Conservation (phyloP, 2,888 invertebrate genomes). For the Sussaba pulchella region DNA sequence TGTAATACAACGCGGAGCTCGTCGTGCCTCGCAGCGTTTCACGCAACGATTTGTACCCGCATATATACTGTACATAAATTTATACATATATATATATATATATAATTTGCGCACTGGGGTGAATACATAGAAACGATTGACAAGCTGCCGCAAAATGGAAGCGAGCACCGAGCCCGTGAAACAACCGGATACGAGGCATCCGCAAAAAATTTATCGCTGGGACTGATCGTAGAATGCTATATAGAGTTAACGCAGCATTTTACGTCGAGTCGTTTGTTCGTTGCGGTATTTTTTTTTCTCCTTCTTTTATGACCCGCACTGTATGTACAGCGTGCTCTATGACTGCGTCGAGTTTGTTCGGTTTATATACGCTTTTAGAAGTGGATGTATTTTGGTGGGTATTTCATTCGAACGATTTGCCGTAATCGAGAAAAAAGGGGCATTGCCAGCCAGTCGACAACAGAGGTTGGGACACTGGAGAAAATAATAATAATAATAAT, state of each 20-base stretch:
- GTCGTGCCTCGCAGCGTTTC: slow-evolving; percentile 39
- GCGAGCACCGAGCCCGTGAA: slow-evolving; percentile 77
- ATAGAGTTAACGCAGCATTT: slow-evolving; percentile 45
- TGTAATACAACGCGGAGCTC: slow-evolving; percentile 20
- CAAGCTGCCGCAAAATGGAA: slow-evolving; percentile 69
- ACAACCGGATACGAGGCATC: slow-evolving; percentile 83
- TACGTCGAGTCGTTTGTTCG: slow-evolving; percentile 33
- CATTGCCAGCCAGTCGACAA: not conserved
- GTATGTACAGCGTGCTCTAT: slow-evolving; percentile 17
- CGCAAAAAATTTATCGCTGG: slow-evolving; percentile 75
- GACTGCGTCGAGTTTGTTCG: not conserved
- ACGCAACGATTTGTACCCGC: slow-evolving; percentile 32
- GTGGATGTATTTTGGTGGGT: slow-evolving; percentile 1
- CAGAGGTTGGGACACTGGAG: not conserved
- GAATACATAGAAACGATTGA: slow-evolving; percentile 50
- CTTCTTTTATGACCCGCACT: slow-evolving; percentile 2
- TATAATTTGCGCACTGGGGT: not conserved
- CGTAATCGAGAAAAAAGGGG: slow-evolving; percentile 1
- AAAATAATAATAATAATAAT: not conserved
- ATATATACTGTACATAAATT: slow-evolving; percentile 1
- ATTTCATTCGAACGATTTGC: slow-evolving; percentile 7
- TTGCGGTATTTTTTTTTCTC: not conserved
- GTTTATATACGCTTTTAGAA: slow-evolving; percentile 2
- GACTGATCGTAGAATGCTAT: slow-evolving; percentile 52
- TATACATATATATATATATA: not conserved